Conservation (phyloP, 2,797 vertebrate species). For the Taenioides sp. region DNA sequence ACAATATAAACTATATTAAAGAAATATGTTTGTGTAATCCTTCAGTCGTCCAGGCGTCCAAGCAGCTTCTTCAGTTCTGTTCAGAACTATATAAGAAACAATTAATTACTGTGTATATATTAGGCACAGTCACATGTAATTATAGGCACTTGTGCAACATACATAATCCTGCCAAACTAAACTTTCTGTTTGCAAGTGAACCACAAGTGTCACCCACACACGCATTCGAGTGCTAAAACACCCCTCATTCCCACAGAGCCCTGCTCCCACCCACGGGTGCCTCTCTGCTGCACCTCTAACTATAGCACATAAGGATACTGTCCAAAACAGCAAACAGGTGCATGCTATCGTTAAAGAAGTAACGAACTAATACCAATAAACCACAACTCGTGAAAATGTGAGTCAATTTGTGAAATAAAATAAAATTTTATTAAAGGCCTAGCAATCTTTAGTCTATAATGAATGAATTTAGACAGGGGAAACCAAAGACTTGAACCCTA, state of each 20-base stretch:
- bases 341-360: not conserved
- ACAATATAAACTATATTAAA: too few species aligned
- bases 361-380: not conserved
- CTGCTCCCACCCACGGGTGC: constrained; percentile 24
- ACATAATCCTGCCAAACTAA: not conserved
- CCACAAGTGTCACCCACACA: constrained; percentile 62
- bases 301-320: constrained; percentile 9
- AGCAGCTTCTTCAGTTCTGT: too few species aligned
- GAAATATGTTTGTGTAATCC: too few species aligned
- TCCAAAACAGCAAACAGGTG: constrained; percentile 14
- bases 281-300: not conserved
- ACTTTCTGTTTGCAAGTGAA: constrained; percentile 25
- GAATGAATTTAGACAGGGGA: not conserved
- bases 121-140: not conserved
- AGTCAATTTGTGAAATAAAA: not conserved
- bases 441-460: not conserved
- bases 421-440: too few species aligned
- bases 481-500: too few species aligned
- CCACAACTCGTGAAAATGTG: not conserved
- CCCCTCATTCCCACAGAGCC: constrained; percentile 21
- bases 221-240: constrained; percentile 41
- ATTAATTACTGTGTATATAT: not conserved
- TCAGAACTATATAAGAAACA: too few species aligned
- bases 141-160: not conserved
- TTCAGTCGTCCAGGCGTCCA: too few species aligned